Evolutionary conservation across 1,140 invertebrate species (phyloP).

Genomic region (Panulirus ornatus): DNA sequence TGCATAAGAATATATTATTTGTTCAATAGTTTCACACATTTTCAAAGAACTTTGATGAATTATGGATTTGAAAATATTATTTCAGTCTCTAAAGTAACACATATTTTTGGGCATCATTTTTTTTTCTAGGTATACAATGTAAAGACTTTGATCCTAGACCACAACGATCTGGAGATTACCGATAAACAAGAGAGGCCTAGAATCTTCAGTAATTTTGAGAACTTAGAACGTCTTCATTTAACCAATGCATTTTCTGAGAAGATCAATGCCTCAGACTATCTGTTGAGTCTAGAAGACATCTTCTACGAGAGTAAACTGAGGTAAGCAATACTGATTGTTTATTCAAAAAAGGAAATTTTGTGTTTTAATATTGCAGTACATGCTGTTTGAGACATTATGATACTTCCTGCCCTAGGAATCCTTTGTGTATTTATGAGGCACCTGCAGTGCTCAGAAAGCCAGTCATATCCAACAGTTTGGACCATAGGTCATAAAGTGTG

Average conservation of each 20-base stretch:
- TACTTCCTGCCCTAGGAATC: no score
- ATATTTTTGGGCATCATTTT: no score
- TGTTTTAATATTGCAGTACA: neutral
- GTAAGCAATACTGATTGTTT: constrained; percentile 16
- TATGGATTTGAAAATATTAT: no score
- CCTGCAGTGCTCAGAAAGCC: no score
- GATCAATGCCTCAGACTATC: constrained; percentile 75
- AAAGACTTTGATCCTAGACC: constrained; percentile 85
- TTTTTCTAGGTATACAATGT: constrained; percentile 83
- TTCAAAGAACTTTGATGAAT: no score
- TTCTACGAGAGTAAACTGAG: constrained; percentile 85
- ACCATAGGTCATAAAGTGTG: no score
- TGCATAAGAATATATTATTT: no score
- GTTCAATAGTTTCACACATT: no score
- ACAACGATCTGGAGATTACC: constrained; percentile 85
- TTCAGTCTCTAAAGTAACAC: no score
- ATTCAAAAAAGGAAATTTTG: neutral
- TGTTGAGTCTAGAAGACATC: constrained; percentile 83
- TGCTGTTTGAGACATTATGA: no score
- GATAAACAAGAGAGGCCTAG: constrained; percentile 84
- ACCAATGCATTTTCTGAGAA: constrained; percentile 86
- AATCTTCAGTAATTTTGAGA: constrained; percentile 88
- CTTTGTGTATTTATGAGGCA: no score
- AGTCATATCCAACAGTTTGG: no score
- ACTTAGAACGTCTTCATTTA: constrained; percentile 85